Percentiles rank a stretch among this genome's conserved stretches.
These are phyloP conservation scores for Automeris io DNA, from an alignment of 2,888 invertebrate genomes.

Conservation along the genomic window DNA sequence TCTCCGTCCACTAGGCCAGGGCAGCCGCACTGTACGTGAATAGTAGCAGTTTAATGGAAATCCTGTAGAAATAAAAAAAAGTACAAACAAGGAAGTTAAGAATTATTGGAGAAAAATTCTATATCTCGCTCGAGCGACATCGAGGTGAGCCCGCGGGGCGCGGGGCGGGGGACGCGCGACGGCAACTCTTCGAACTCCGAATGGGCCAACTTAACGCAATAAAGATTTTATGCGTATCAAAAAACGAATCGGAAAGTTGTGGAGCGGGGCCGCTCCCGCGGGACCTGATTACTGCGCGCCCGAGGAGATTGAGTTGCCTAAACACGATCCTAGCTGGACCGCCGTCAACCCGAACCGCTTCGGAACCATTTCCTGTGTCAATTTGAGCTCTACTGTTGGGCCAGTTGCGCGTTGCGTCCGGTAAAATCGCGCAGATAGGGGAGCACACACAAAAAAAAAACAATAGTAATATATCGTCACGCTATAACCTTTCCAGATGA, in stretches of 20 bases:
- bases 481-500: too few relatives aligned
- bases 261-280: neutral
- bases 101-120: neutral
- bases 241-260: conserved; percentile 1
- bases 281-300: conserved; percentile 1
- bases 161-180: neutral
- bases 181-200: neutral
- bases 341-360: neutral
- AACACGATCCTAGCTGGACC: conserved; percentile 1
- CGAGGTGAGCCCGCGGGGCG: neutral
- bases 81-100: neutral
- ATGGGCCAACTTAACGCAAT: conserved; percentile 1
- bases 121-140: neutral
- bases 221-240: conserved; percentile 1
- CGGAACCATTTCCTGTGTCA: neutral
- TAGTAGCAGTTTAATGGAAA: too few relatives aligned
- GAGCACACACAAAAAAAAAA: too few relatives aligned
- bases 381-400: neutral
- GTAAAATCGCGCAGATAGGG: too few relatives aligned
- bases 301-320: conserved; percentile 3
- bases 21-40: too few relatives aligned
- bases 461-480: too few relatives aligned
- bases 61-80: neutral
- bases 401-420: too few relatives aligned
- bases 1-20: too few relatives aligned